Evolutionary conservation across 1,140 invertebrate genomes (phyloP), one percentile per base, ranked within the genome.

Genomic region (Drosophila virilis): DNA sequence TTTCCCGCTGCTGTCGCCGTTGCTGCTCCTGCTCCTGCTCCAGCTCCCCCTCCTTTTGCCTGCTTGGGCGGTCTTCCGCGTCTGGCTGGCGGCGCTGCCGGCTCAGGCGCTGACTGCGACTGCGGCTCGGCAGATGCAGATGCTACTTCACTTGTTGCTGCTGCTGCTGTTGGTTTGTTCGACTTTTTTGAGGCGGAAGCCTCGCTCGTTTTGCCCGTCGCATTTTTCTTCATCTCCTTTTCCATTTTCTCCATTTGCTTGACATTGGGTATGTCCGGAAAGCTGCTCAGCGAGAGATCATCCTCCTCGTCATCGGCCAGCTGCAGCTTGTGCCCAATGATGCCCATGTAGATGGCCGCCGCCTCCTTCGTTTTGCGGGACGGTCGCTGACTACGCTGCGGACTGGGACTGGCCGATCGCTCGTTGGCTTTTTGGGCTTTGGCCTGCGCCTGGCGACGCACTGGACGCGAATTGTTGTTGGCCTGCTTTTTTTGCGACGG

Each of bases 301-400:
- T 95, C 95, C 9, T 95, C 94, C 74, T 95, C 95, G 17, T 93
- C 94, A 7, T 94, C 91, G 70, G 94, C 94, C 55, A 93, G 79
- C 77, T 94, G 93, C 17, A 96, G 92, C 84, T 96, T 95, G 77
- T 95, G 94, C 8, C 95, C 95, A 28, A 96, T 93, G 73, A 96
- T 94, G 83, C 96, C 95, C 95, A 96, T 95, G 70, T 95, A 96
- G 28, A 96, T 94, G 15, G 95, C 94, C 12, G 96, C 96, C 52
- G 95, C 95, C 92, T 96, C 95, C 90, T 96, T 96, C 6, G 95
- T 96, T 91, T 96, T 96, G 42, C 96, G 93, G 1, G 94, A 94
- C 0, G 95, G 95, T 43, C 96, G 77, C 48, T 88, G 81, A 38
- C 91, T 62, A 1, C 78, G 86, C 74, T 77, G 77, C 43, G 80